phyloP scores from a whole-genome alignment of 2,797 vertebrate genomes.

The Scolopax bukidnonensis region DNA sequence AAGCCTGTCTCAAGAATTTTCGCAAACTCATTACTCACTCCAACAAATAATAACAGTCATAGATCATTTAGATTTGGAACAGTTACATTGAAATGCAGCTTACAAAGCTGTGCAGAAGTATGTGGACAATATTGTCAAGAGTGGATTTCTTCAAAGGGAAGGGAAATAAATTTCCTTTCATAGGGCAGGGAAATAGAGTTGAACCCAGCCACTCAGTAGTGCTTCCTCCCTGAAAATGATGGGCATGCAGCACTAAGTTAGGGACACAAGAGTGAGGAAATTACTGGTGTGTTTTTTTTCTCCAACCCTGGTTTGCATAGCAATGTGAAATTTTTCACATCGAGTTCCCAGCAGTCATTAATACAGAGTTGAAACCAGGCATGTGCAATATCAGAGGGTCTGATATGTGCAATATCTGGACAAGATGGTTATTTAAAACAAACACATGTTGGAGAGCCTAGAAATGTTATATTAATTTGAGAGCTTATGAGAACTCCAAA shows the following conservation, averaged over 20 bases:
- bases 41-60: neutral
- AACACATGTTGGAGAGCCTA: neutral
- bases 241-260: neutral
- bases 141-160: neutral
- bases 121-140: neutral
- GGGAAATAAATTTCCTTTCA: neutral
- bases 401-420: neutral
- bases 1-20: neutral
- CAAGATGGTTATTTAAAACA: neutral
- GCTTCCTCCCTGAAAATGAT: neutral
- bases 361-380: neutral
- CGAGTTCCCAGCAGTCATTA: neutral
- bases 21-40: neutral
- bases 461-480: neutral
- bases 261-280: neutral
- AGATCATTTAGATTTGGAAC: neutral
- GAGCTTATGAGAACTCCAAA: conserved; percentile 13
- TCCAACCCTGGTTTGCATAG: neutral
- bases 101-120: neutral
- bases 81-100: neutral
- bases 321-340: neutral
- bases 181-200: neutral
- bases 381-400: neutral
- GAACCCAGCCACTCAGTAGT: neutral
- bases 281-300: fast-evolving